phyloP scores from a whole-genome alignment of 2,888 invertebrate genomes.

The Seira ritae region DNA sequence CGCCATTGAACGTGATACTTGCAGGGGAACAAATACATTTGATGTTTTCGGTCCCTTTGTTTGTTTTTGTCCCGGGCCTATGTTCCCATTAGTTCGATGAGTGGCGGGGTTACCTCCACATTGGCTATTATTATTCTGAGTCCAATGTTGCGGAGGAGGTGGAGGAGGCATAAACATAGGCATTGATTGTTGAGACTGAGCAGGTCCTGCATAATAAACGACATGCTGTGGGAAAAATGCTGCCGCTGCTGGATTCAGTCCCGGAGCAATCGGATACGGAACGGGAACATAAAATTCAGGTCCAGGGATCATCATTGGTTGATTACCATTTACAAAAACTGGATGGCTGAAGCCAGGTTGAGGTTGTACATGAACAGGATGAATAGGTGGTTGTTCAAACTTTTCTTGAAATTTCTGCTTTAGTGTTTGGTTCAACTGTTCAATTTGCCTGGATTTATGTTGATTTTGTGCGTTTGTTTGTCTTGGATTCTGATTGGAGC shows the following conservation, averaged over 20 bases:
- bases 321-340: neutral
- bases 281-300: neutral
- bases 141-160: conserved; percentile 56
- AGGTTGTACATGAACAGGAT: conserved; percentile 25
- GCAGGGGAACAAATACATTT: conserved; percentile 50
- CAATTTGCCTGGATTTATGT: neutral
- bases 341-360: conserved; percentile 7
- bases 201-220: too few species aligned
- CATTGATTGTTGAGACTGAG: too few species aligned
- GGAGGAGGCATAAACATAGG: conserved; percentile 37
- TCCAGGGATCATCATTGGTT: neutral
- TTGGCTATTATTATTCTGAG: conserved; percentile 12
- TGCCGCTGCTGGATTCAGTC: neutral
- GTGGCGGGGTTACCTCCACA: neutral
- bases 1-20: conserved; percentile 60
- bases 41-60: conserved; percentile 1
- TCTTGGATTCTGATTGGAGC: neutral
- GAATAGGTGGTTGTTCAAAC: neutral
- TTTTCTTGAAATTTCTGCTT: too few species aligned
- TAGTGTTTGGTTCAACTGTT: neutral
- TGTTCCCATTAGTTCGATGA: too few species aligned
- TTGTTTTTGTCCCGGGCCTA: neutral
- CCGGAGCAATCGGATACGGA: neutral
- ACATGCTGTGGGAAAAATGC: neutral
- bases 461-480: neutral